Conservation (phyloP, 2,888 invertebrate genomes). For the Dinocampus coccinellae region DNA sequence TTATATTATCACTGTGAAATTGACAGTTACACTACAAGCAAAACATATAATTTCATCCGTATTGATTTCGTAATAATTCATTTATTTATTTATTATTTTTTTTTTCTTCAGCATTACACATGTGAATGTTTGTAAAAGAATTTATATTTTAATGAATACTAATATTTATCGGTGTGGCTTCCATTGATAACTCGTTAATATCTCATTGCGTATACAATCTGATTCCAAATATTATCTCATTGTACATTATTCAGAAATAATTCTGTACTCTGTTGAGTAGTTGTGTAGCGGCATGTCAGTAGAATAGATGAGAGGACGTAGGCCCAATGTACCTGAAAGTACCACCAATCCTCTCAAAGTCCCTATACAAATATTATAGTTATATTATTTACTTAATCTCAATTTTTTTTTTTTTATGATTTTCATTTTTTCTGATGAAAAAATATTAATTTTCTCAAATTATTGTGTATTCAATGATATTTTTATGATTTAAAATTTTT, state of each 20-base stretch:
- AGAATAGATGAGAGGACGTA: conserved; percentile 60
- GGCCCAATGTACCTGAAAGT: conserved; percentile 64
- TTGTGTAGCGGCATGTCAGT: conserved; percentile 62
- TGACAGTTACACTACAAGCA: no score
- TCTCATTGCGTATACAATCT: background rate
- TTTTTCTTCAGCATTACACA: background rate
- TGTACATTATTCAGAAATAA: conserved; percentile 64
- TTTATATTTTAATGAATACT: background rate
- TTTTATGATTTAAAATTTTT: background rate
- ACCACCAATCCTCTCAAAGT: conserved; percentile 57
- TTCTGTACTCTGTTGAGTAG: conserved; percentile 64
- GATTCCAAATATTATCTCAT: background rate
- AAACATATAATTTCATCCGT: no score
- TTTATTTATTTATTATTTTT: no score
- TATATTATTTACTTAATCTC: conserved; percentile 39
- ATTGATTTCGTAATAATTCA: no score
- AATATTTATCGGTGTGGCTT: conserved; percentile 5
- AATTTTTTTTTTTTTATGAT: background rate
- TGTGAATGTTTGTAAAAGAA: background rate
- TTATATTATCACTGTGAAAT: no score
- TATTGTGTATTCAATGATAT: no score
- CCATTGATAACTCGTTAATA: conserved; percentile 9
- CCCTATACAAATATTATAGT: conserved; percentile 51
- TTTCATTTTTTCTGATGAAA: no score
- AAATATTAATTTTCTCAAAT: no score